Evolutionary conservation across 2,113 vertebrate species (phyloP).

Genomic region (Scalopus aquaticus): DNA sequence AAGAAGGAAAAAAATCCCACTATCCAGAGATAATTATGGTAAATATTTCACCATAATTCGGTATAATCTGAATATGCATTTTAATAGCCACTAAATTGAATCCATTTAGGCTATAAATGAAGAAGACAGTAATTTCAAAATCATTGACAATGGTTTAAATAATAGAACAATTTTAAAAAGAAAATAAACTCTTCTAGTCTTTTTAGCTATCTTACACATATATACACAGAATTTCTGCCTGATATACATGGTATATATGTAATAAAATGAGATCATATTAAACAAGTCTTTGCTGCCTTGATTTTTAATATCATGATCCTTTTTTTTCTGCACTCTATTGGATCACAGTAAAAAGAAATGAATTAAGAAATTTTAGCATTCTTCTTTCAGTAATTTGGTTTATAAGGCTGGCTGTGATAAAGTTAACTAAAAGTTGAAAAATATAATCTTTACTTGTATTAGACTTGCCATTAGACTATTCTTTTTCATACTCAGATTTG

Average conservation of each 20-base stretch:
- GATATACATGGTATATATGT: too few species aligned
- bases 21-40: neutral
- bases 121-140: neutral
- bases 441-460: neutral
- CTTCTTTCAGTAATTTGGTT: neutral
- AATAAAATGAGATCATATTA: too few species aligned
- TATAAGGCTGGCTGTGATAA: neutral
- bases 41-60: neutral
- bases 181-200: too few species aligned
- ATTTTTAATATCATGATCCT: too few species aligned
- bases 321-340: neutral
- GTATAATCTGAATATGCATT: neutral
- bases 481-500: neutral
- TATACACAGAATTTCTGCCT: too few species aligned
- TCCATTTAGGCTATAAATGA: neutral
- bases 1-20: neutral
- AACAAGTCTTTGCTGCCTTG: too few species aligned
- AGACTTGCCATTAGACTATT: neutral
- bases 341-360: neutral
- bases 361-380: neutral
- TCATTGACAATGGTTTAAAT: neutral
- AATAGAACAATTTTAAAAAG: too few species aligned
- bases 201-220: too few species aligned
- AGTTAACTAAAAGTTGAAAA: neutral
- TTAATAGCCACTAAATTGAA: neutral